phyloP scores from a whole-genome alignment of 1,140 invertebrate genomes.

The Zaprionus ornatus region DNA sequence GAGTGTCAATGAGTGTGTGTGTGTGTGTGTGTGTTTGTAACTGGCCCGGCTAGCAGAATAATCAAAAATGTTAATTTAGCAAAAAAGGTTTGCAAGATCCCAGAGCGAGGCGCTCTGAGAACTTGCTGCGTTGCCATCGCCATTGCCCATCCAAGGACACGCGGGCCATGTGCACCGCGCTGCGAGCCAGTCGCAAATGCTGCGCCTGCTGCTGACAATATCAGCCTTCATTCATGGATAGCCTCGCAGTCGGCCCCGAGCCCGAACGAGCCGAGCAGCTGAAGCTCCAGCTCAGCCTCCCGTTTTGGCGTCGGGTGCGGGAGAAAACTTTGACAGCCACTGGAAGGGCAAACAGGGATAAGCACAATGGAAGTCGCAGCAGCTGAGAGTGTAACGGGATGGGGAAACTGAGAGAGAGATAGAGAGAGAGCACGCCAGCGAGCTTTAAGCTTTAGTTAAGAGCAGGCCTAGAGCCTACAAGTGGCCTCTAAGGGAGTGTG shows the following conservation, averaged over 20 bases:
- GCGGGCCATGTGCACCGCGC: constrained; percentile 48
- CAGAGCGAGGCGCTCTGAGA: neutral
- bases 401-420: neutral
- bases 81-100: constrained; percentile 53
- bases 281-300: constrained; percentile 31
- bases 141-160: neutral
- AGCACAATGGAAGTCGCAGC: constrained; percentile 66
- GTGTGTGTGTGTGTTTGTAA: constrained; percentile 17
- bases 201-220: constrained; percentile 48
- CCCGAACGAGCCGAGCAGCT: constrained; percentile 1
- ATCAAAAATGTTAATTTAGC: constrained; percentile 54
- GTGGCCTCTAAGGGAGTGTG: constrained; percentile 54
- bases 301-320: constrained; percentile 47
- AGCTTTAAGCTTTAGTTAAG: constrained; percentile 61
- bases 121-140: neutral
- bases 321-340: constrained; percentile 66
- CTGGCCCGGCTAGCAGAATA: constrained; percentile 13
- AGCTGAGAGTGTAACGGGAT: constrained; percentile 5
- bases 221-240: constrained; percentile 76
- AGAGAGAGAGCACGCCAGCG: neutral
- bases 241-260: neutral
- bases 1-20: constrained; percentile 3
- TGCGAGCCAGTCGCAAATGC: constrained; percentile 59
- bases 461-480: constrained; percentile 51
- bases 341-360: constrained; percentile 75